A percentile compares a stretch with the other conserved stretches of the same genome.
Conservation (phyloP, 2,888 invertebrate species). For the Prosapia bicincta region DNA sequence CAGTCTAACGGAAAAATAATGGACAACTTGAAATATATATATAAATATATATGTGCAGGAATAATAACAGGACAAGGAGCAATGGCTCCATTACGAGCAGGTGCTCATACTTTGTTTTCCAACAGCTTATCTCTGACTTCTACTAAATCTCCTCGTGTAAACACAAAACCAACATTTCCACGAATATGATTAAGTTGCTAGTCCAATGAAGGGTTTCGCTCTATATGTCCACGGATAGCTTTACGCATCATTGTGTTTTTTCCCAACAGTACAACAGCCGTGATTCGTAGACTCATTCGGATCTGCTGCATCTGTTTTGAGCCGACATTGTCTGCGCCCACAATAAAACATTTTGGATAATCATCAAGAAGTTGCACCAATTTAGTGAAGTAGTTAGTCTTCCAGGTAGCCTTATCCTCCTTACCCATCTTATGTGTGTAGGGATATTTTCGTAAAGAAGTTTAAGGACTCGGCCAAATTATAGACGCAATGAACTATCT, state of each 20-base stretch:
- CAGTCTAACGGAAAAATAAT: too few species aligned
- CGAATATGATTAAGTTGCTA: conserved; percentile 88
- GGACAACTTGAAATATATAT: too few species aligned
- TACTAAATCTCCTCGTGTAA: conserved; percentile 92
- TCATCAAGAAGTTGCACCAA: conserved; percentile 94
- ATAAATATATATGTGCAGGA: too few species aligned
- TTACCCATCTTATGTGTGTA: conserved; percentile 92
- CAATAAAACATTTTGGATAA: conserved; percentile 98
- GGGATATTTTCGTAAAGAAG: conserved; percentile 50
- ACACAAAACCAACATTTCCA: conserved; percentile 98
- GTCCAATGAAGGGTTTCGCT: conserved; percentile 85
- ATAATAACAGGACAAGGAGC: conserved; percentile 95
- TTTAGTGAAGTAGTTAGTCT: conserved; percentile 95
- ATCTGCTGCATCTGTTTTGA: conserved; percentile 99
- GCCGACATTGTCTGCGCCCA: conserved; percentile 99
- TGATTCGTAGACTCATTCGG: conserved; percentile 87
- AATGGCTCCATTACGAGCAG: conserved; percentile 95
- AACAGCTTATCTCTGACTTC: conserved; percentile 89
- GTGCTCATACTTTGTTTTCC: conserved; percentile 97
- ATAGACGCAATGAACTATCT: too few species aligned
- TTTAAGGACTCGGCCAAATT: conserved; percentile 52
- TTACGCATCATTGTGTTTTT: conserved; percentile 99
- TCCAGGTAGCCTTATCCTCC: conserved; percentile 99
- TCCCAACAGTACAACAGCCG: conserved; percentile 94
- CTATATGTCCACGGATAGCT: conserved; percentile 95